Conservation (phyloP, 1,140 invertebrate genomes). For the Pygmarrhopalites habei region DNA sequence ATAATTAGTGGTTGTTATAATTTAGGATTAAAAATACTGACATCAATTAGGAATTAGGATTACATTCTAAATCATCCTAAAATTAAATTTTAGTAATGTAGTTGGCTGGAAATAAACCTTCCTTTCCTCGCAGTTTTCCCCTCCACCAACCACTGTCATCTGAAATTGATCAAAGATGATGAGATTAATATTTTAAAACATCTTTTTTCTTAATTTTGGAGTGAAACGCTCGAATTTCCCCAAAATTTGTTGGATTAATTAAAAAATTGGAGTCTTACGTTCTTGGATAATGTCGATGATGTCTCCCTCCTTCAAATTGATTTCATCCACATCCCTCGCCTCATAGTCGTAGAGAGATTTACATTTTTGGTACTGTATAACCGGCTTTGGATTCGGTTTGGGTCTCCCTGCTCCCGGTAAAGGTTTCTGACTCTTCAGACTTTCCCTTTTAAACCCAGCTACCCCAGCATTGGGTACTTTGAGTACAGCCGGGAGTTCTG, state of each 20-base stretch:
- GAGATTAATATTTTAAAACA: slow-evolving; percentile 9
- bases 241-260: neutral
- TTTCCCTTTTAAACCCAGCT: slow-evolving; percentile 41
- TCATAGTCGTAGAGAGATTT: slow-evolving; percentile 59
- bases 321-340: slow-evolving; percentile 61
- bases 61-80: too few relatives aligned
- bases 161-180: too few relatives aligned
- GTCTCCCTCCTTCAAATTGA: slow-evolving; percentile 57
- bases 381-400: slow-evolving; percentile 41
- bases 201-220: too few relatives aligned
- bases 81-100: slow-evolving; percentile 55
- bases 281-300: slow-evolving; percentile 59
- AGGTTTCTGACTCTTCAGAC: slow-evolving; percentile 21
- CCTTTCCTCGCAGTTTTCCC: slow-evolving; percentile 52
- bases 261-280: too few relatives aligned
- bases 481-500: slow-evolving; percentile 42
- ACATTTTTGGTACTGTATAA: slow-evolving; percentile 50
- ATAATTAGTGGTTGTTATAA: too few relatives aligned
- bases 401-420: slow-evolving; percentile 24
- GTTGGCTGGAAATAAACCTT: slow-evolving; percentile 61
- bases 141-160: slow-evolving; percentile 65
- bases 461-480: slow-evolving; percentile 46
- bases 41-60: too few relatives aligned
- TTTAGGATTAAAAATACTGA: too few relatives aligned
- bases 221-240: too few relatives aligned